phyloP scores from a whole-genome alignment of 2,797 vertebrate genomes.

The Ptychadena robeensis region DNA sequence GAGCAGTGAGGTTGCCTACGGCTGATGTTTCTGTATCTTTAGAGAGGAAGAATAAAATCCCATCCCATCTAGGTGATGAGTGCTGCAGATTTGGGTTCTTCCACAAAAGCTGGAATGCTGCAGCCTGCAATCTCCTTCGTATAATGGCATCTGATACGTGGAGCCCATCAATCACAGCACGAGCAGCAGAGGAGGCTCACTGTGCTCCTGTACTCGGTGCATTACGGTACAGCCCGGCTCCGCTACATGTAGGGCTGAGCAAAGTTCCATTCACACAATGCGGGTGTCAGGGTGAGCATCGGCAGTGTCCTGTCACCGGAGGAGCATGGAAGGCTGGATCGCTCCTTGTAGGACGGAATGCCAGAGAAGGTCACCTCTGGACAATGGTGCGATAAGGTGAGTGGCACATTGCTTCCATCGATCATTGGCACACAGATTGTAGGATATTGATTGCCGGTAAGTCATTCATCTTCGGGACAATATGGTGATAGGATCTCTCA shows the following conservation, averaged over 20 bases:
- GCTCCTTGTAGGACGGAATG: background rate
- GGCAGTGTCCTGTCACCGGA: conserved; percentile 17
- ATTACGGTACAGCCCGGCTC: conserved; percentile 43
- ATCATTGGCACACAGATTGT: conserved; percentile 1
- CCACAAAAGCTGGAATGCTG: background rate
- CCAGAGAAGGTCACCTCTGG: background rate
- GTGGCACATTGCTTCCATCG: conserved; percentile 21
- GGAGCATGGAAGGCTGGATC: background rate
- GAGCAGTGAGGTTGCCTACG: too few relatives aligned
- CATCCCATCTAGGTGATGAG: too few relatives aligned
- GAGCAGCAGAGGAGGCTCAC: background rate
- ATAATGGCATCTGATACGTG: background rate
- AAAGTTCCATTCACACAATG: conserved; percentile 56
- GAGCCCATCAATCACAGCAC: background rate
- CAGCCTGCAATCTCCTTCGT: background rate
- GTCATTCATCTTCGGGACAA: background rate
- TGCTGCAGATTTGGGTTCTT: background rate
- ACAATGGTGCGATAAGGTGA: conserved; percentile 38
- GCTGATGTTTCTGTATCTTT: too few relatives aligned
- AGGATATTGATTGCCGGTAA: background rate
- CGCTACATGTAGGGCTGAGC: conserved; percentile 46
- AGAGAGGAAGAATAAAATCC: too few relatives aligned
- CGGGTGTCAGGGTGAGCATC: conserved; percentile 50
- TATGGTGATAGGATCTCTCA: too few relatives aligned
- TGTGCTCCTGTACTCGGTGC: conserved; percentile 25